Evolutionary conservation across 2,888 invertebrate species (phyloP), one percentile per base, ranked within the genome.

Genomic region (Phengaris arion): DNA sequence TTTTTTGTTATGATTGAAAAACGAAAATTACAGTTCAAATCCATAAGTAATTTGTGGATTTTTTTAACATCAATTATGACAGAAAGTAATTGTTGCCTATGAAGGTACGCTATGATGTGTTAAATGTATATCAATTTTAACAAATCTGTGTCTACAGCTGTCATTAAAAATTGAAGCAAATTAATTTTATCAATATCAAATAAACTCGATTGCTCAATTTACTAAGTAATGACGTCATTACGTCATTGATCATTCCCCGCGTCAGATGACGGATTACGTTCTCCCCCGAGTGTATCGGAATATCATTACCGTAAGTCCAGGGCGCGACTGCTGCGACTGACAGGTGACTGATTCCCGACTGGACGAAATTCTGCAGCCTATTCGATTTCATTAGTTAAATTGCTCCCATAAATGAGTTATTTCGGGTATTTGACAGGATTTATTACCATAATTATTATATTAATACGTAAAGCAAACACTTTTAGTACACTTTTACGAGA

Each of bases 251-350:
- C 55, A 69, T 80, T 82, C 81, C 81, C 82, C 81, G 82, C 81
- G 78, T 81, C 80, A 74, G 74, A 77, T 79, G 83, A 82, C 84
- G 84, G 81, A 85, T 84, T 81, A 85, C 81, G 82, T 91, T 92
- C 92, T 92, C 82, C 81, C 92, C 82, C 81, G 91, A 89, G 92
- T 86, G 84, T 86, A 86, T 86, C 86, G 83, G 84, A 89, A 91
- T 90, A 87, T 89, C 91, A 89, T 92, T 92, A 91, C 85, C 82
- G 81, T 81, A 85, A 85, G 86, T 88, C 84, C 87, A 84, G 86
- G 48, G 85, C 84, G 85, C 84, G 83, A 45, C 35, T 64, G 59
- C 22, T 87, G 86, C 82, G 81, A 76, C 78, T 87, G 90, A 88
- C 89, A 87, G 83, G 80, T 85, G 87, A 89, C 84, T 85, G 87